phyloP scores from a whole-genome alignment of 2,797 vertebrate genomes.

The Sebastes hubbsi region DNA sequence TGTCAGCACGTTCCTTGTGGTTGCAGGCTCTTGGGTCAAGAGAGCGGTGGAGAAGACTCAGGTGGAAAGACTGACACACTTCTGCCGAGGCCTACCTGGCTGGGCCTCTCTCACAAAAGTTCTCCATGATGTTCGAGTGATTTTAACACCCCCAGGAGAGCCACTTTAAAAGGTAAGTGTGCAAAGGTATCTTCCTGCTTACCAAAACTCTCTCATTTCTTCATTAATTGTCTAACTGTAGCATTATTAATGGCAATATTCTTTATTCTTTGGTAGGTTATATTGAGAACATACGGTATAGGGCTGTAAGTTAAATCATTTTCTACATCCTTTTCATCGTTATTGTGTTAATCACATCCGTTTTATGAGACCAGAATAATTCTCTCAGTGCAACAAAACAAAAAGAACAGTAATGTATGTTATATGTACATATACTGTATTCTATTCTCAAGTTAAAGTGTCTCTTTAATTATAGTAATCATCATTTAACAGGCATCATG shows the following conservation, averaged over 20 bases:
- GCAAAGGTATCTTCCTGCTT: background rate
- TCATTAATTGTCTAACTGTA: background rate
- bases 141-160: background rate
- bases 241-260: background rate
- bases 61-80: slow-evolving; percentile 46
- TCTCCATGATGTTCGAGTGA: background rate
- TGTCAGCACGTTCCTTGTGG: slow-evolving; percentile 59
- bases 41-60: slow-evolving; percentile 18
- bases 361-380: background rate
- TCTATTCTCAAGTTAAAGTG: background rate
- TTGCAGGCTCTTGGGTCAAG: slow-evolving; percentile 54
- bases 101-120: background rate
- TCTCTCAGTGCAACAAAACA: background rate
- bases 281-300: background rate
- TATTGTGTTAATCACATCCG: background rate
- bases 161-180: background rate
- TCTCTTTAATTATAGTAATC: background rate
- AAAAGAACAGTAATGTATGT: background rate
- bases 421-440: background rate
- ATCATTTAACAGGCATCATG: background rate
- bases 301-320: fast-evolving
- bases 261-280: background rate
- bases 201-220: background rate
- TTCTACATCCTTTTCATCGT: background rate
- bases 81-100: background rate